A percentile compares a stretch with the other conserved stretches of the same genome.
Evolutionary conservation across 2,888 invertebrate species (phyloP).

Genomic region (Theretra japonica): DNA sequence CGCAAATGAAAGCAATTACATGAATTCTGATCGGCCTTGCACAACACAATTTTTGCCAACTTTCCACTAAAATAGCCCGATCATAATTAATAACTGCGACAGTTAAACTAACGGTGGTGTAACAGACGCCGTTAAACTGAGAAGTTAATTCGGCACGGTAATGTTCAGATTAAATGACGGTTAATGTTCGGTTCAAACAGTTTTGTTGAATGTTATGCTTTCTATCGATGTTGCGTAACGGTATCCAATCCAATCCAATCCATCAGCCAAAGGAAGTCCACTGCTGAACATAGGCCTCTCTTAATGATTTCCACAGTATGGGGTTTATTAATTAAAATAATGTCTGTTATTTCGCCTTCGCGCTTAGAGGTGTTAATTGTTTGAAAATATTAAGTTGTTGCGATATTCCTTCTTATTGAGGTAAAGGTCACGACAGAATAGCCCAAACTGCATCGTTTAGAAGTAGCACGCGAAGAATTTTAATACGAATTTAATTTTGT

Average conservation of each 20-base stretch:
- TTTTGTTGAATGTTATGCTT: constrained; percentile 17
- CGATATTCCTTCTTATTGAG: neutral
- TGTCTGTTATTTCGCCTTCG: neutral
- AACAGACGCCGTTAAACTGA: constrained; percentile 21
- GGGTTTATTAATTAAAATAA: neutral
- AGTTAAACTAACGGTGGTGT: constrained; percentile 25
- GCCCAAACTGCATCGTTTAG: neutral
- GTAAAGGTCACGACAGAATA: neutral
- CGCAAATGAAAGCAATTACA: constrained; percentile 11
- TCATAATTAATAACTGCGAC: constrained; percentile 24
- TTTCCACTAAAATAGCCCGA: constrained; percentile 22
- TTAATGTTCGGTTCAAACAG: constrained; percentile 17
- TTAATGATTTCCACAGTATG: no score
- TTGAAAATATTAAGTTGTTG: neutral
- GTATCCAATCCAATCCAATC: no score
- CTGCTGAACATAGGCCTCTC: no score
- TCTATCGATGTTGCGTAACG: constrained; percentile 1
- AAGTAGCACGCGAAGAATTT: no score
- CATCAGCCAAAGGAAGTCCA: no score
- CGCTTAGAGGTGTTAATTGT: neutral
- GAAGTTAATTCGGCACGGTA: constrained; percentile 11
- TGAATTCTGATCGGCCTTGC: constrained; percentile 9
- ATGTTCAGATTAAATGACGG: constrained; percentile 9
- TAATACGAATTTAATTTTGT: no score
- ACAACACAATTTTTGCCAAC: constrained; percentile 13